These are phyloP conservation scores for Mesitornis unicolor DNA, from an alignment of 2,113 vertebrate species.

Conservation along the genomic window DNA sequence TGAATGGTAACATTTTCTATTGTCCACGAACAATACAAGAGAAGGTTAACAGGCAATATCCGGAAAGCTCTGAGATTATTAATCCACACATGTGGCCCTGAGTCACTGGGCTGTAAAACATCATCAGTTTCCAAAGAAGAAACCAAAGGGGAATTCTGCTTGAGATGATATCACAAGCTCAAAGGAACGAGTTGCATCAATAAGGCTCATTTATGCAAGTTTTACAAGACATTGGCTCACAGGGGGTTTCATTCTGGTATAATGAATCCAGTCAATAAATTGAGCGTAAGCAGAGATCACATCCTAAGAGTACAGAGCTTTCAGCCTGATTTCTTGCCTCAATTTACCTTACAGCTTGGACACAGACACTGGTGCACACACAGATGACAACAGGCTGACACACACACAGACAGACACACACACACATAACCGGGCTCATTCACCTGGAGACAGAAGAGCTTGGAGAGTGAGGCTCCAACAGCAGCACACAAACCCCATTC, in stretches of 20 bases:
- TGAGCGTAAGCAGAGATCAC: neutral
- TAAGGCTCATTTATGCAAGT: constrained; percentile 25
- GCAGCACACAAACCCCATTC: neutral
- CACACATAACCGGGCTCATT: neutral
- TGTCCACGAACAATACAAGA: constrained; percentile 41
- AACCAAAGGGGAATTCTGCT: constrained; percentile 44
- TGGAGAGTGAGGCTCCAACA: neutral
- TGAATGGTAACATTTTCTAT: constrained; percentile 30
- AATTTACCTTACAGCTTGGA: neutral
- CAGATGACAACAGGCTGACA: neutral
- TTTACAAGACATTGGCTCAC: constrained; percentile 23
- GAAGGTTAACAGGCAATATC: constrained; percentile 49
- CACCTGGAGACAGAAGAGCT: neutral
- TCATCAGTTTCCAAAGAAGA: constrained; percentile 40
- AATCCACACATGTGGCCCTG: constrained; percentile 48
- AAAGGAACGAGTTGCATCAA: constrained; percentile 20
- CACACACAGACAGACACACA: neutral
- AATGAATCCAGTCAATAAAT: neutral
- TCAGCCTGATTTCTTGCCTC: neutral
- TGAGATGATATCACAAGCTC: constrained; percentile 35
- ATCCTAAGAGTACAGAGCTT: neutral
- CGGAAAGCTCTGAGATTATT: neutral
- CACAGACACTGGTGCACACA: neutral
- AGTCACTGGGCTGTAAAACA: constrained; percentile 52
- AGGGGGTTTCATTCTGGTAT: neutral